A percentile compares a stretch with the other conserved stretches of the same genome.
These are phyloP conservation scores for Zelleria hepariella DNA, from an alignment of 2,888 invertebrate species.

Conservation along the genomic window DNA sequence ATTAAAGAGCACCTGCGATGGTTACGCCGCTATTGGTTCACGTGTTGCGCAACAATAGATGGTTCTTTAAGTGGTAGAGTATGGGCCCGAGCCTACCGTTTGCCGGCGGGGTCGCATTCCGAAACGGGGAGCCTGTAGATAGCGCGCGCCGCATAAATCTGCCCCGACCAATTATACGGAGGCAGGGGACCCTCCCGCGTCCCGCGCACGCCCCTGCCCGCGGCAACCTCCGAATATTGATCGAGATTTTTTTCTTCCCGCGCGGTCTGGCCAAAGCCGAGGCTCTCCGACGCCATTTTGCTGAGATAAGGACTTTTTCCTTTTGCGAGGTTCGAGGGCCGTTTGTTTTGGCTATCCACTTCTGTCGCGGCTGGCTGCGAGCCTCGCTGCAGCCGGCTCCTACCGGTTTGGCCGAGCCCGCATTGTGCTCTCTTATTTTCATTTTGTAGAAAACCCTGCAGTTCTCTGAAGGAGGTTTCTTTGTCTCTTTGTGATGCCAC, in stretches of 20 bases:
- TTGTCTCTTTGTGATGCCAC: not conserved
- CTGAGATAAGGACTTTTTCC: slow-evolving; percentile 46
- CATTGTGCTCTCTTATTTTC: not conserved
- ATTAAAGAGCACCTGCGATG: slow-evolving; percentile 22
- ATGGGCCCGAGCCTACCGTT: slow-evolving; percentile 2
- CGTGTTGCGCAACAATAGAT: not conserved
- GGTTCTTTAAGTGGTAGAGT: not conserved
- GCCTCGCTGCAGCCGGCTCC: not conserved
- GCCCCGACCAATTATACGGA: slow-evolving; percentile 53
- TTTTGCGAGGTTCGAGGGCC: slow-evolving; percentile 24
- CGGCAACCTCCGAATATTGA: slow-evolving; percentile 51
- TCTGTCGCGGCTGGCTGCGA: slow-evolving; percentile 2
- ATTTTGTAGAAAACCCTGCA: not conserved
- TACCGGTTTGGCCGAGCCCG: not conserved
- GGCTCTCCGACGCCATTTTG: slow-evolving; percentile 46
- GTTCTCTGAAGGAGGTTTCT: not conserved
- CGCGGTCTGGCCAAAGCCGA: slow-evolving; percentile 29
- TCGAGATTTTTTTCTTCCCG: slow-evolving; percentile 45
- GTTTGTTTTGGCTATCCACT: slow-evolving; percentile 12
- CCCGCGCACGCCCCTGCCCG: slow-evolving; percentile 3
- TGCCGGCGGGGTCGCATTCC: slow-evolving; percentile 19
- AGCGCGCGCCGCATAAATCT: slow-evolving; percentile 45
- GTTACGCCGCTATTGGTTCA: slow-evolving; percentile 18
- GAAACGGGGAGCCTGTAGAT: slow-evolving; percentile 21
- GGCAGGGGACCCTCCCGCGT: slow-evolving; percentile 29